phyloP scores from a whole-genome alignment of 1,140 invertebrate genomes.

The Augochlora pura region DNA sequence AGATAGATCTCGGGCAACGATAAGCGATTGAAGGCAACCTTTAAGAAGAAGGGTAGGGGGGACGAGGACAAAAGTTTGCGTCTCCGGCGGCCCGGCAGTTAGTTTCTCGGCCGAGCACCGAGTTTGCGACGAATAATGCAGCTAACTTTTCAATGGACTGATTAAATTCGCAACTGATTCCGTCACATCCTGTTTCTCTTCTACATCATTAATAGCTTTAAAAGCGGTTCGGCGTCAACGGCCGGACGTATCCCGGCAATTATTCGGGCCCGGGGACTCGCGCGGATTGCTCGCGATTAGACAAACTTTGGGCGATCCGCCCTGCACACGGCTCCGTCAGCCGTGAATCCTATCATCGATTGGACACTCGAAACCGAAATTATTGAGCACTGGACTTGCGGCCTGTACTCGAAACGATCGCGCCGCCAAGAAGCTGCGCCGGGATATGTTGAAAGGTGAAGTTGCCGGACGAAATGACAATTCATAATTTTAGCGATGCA shows the following conservation, averaged over 20 bases:
- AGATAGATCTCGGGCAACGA: not conserved
- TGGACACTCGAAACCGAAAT: slow-evolving; percentile 18
- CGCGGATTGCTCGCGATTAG: not conserved
- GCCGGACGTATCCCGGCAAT: not conserved
- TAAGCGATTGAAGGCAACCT: not conserved
- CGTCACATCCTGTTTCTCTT: not conserved
- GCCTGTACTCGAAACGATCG: not conserved
- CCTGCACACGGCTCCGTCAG: not conserved
- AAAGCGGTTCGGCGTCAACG: not conserved
- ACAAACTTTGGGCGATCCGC: not conserved
- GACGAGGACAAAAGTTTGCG: too few relatives aligned
- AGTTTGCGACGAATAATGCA: not conserved
- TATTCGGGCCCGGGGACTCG: not conserved
- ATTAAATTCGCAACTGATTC: not conserved
- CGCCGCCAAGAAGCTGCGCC: too few relatives aligned
- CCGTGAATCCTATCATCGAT: not conserved
- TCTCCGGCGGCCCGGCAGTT: too few relatives aligned
- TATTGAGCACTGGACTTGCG: not conserved
- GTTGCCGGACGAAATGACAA: too few relatives aligned
- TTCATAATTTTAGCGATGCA: too few relatives aligned
- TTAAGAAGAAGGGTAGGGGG: too few relatives aligned
- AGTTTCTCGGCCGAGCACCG: not conserved
- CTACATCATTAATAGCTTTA: not conserved
- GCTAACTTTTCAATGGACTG: not conserved
- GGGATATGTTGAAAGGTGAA: too few relatives aligned